A percentile compares a stretch with the other conserved stretches of the same genome.
These are phyloP conservation scores for Notospermus geniculatus DNA, from an alignment of 1,140 invertebrate species.

Conservation along the genomic window DNA sequence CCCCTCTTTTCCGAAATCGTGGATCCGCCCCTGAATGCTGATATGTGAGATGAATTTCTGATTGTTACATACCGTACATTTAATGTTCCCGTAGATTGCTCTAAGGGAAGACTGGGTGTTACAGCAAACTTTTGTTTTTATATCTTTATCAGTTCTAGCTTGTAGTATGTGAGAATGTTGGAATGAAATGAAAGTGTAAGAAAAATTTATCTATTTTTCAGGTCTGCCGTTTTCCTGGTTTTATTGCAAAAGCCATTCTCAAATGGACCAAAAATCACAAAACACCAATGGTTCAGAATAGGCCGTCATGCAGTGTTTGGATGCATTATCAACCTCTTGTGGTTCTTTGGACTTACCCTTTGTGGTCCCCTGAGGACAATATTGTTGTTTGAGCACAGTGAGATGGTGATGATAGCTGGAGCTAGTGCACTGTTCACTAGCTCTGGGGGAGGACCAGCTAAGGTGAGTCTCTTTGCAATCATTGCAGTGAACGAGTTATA, in stretches of 20 bases:
- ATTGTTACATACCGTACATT: too few relatives aligned
- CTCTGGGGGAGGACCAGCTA: conserved; percentile 50
- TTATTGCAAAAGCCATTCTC: conserved; percentile 59
- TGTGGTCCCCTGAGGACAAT: conserved; percentile 59
- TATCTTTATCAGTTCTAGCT: too few relatives aligned
- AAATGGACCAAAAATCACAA: conserved; percentile 50
- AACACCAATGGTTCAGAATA: conserved; percentile 55
- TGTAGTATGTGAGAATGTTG: too few relatives aligned
- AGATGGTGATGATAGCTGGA: conserved; percentile 56
- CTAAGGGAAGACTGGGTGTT: too few relatives aligned
- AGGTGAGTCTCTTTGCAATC: conserved; percentile 44
- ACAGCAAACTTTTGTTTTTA: too few relatives aligned
- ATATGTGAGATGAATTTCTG: too few relatives aligned
- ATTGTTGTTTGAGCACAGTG: conserved; percentile 59
- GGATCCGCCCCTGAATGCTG: too few relatives aligned
- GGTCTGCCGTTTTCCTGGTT: conserved; percentile 52
- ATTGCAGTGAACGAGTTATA: too few relatives aligned
- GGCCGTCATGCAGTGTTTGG: conserved; percentile 54
- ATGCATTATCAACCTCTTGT: conserved; percentile 53
- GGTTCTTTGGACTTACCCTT: conserved; percentile 58
- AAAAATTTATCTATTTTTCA: too few relatives aligned
- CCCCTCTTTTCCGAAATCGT: too few relatives aligned
- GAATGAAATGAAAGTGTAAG: too few relatives aligned
- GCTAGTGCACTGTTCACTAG: conserved; percentile 53
- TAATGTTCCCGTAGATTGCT: too few relatives aligned